Conservation (phyloP, 2,888 invertebrate species). For the Sepioteuthis lessoniana region DNA sequence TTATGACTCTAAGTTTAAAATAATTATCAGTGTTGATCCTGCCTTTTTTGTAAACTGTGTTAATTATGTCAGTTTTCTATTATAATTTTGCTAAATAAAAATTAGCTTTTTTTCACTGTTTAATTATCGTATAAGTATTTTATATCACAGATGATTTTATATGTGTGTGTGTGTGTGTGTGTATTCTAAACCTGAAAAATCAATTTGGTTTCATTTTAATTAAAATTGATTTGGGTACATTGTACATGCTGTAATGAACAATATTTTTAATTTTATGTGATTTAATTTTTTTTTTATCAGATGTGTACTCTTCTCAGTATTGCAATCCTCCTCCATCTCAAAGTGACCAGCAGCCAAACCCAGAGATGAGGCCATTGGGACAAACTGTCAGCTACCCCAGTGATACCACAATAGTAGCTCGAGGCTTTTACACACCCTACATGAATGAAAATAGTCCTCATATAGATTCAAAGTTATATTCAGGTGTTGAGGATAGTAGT, state of each 20-base stretch:
- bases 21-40: not conserved
- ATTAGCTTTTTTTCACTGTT: not conserved
- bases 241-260: not conserved
- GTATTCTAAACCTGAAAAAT: not conserved
- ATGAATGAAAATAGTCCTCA: constrained; percentile 11
- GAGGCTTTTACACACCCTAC: not conserved
- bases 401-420: not conserved
- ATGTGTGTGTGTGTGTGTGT: not conserved
- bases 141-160: not conserved
- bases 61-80: not conserved
- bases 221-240: not conserved
- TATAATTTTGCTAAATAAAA: not conserved
- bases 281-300: not conserved
- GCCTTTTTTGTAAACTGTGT: not conserved
- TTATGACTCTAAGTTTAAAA: not conserved
- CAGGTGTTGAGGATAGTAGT: not conserved
- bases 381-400: not conserved
- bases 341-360: not conserved
- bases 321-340: not conserved
- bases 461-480: not conserved
- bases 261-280: not conserved
- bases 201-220: too few species aligned
- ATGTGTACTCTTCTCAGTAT: not conserved
- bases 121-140: not conserved
- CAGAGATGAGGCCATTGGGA: not conserved